These are phyloP conservation scores for Galeopsomyia nigrocyanea DNA, from an alignment of 2,888 invertebrate genomes.

Conservation along the genomic window DNA sequence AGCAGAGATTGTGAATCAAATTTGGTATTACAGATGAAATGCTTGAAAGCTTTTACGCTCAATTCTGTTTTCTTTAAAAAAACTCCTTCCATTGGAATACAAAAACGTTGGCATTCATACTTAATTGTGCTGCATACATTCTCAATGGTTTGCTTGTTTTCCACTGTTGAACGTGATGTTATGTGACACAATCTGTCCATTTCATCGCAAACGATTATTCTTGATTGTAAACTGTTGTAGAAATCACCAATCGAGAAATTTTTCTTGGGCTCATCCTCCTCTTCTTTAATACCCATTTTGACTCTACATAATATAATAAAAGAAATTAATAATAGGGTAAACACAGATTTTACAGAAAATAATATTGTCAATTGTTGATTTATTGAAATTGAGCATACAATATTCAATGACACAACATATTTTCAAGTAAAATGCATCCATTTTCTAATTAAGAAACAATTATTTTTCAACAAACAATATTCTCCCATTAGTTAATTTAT, in stretches of 20 bases:
- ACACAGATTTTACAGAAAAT: too few species aligned
- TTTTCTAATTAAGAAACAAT: too few species aligned
- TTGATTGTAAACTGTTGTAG: slow-evolving; percentile 50
- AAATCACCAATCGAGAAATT: slow-evolving; percentile 48
- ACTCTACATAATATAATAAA: slow-evolving; percentile 7
- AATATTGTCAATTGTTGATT: too few species aligned
- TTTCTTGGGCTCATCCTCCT: not conserved
- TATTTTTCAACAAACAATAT: too few species aligned
- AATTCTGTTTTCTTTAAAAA: slow-evolving; percentile 30
- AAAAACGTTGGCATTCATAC: slow-evolving; percentile 2
- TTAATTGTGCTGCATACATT: slow-evolving; percentile 43
- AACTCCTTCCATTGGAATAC: slow-evolving; percentile 38
- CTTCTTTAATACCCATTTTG: slow-evolving; percentile 4
- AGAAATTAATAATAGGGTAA: too few species aligned
- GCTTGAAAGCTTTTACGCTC: slow-evolving; percentile 55
- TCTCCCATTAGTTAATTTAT: too few species aligned
- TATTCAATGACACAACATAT: too few species aligned
- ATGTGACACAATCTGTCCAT: slow-evolving; percentile 53
- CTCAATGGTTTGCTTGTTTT: slow-evolving; percentile 52
- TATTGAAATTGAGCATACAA: too few species aligned
- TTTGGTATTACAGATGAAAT: slow-evolving; percentile 60
- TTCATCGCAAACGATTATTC: slow-evolving; percentile 52
- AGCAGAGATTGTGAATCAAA: slow-evolving; percentile 59
- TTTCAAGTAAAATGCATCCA: too few species aligned
- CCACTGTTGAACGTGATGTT: slow-evolving; percentile 54